A percentile compares a stretch with the other conserved stretches of the same genome.
These are phyloP conservation scores for Tursiops truncatus DNA, from an alignment of 2,113 vertebrate species.

Conservation along the genomic window DNA sequence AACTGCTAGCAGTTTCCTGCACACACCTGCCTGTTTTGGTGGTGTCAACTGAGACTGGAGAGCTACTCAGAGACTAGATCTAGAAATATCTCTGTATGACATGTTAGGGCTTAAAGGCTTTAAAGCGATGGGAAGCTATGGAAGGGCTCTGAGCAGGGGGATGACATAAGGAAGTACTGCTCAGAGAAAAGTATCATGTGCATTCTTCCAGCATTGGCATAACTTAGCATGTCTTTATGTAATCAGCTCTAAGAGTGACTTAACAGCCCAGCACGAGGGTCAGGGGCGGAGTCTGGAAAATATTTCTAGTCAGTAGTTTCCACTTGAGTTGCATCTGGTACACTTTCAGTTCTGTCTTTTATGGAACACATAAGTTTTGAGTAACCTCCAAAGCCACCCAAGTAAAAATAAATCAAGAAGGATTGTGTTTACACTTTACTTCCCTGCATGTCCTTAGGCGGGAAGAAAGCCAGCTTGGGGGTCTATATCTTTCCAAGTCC, in stretches of 20 bases:
- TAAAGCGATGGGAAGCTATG: not conserved
- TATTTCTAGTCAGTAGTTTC: slow-evolving; percentile 37
- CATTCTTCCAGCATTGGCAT: not conserved
- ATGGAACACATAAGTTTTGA: slow-evolving; percentile 58
- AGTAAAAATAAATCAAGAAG: slow-evolving; percentile 72
- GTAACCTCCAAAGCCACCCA: slow-evolving; percentile 58
- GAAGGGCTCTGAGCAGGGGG: not conserved
- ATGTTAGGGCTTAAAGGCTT: not conserved
- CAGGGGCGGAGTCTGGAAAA: slow-evolving; percentile 25
- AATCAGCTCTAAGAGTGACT: not conserved
- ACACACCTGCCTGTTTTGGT: not conserved
- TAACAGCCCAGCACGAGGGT: not conserved
- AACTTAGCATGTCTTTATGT: not conserved
- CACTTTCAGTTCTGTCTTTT: slow-evolving; percentile 72
- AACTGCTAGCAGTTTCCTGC: not conserved
- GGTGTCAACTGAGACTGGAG: not conserved
- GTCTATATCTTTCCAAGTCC: slow-evolving; percentile 66
- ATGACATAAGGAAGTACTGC: not conserved
- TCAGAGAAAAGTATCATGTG: not conserved
- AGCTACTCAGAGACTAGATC: not conserved
- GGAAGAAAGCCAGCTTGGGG: slow-evolving; percentile 76
- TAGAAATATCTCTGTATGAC: not conserved
- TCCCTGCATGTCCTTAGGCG: slow-evolving; percentile 72
- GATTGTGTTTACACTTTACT: slow-evolving; percentile 54
- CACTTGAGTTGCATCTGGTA: slow-evolving; percentile 56